Evolutionary conservation across 2,113 vertebrate genomes (phyloP).

Genomic region (Paedocypris sp.): DNA sequence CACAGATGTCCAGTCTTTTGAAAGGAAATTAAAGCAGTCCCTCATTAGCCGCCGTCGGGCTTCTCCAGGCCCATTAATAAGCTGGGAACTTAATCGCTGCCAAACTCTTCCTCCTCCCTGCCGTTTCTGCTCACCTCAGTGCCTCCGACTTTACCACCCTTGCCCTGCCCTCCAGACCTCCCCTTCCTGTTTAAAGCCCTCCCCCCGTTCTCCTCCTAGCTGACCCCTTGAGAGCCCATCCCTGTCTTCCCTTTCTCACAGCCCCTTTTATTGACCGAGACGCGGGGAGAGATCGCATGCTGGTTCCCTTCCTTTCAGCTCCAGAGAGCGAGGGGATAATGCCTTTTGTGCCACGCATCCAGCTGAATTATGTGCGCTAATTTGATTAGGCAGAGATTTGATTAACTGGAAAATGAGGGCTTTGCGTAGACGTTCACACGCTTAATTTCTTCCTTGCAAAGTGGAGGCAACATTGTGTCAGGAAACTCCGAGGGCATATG

Average conservation of each 20-base stretch:
- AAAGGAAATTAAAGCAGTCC: slow-evolving; percentile 99
- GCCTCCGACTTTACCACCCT: slow-evolving; percentile 11
- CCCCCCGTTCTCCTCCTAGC: slow-evolving; percentile 41
- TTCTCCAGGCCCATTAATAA: slow-evolving; percentile 98
- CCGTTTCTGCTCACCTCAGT: slow-evolving; percentile 62
- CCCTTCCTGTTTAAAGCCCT: slow-evolving; percentile 1
- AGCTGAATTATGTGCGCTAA: slow-evolving; percentile 99
- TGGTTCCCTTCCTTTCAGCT: slow-evolving; percentile 92
- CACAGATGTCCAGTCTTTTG: slow-evolving; percentile 98
- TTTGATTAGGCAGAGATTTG: slow-evolving; percentile 99
- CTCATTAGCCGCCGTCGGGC: slow-evolving; percentile 97
- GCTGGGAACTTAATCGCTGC: slow-evolving; percentile 95
- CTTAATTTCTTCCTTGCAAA: slow-evolving; percentile 99
- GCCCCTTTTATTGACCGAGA: slow-evolving; percentile 81
- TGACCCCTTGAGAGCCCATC: slow-evolving; percentile 33
- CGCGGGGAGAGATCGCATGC: slow-evolving; percentile 72
- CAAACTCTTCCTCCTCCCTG: slow-evolving; percentile 88
- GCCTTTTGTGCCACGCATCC: slow-evolving; percentile 94
- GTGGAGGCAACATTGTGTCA: slow-evolving; percentile 98
- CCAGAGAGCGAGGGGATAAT: slow-evolving; percentile 92
- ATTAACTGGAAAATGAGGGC: slow-evolving; percentile 99
- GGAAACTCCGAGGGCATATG: slow-evolving; percentile 99
- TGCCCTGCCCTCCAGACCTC: neutral
- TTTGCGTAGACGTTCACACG: slow-evolving; percentile 99
- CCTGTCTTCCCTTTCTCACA: slow-evolving; percentile 28